Evolutionary conservation across 2,888 invertebrate genomes (phyloP).

Genomic region (Lithophane ornitopus): DNA sequence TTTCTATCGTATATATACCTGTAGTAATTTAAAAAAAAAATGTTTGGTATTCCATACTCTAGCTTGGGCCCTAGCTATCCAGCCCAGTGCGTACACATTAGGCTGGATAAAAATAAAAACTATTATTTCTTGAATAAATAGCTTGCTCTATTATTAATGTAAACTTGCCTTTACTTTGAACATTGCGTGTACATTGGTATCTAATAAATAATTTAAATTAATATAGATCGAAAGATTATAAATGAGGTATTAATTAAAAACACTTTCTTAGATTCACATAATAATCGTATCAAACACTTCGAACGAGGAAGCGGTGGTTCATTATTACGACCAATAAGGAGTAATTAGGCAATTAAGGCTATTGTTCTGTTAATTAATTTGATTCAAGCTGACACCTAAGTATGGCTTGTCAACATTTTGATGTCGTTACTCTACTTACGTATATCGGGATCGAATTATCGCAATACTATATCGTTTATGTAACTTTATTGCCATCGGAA

Average conservation of each 20-base stretch:
- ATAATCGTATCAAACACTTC: slow-evolving; percentile 27
- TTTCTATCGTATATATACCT: not conserved
- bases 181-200: slow-evolving; percentile 29
- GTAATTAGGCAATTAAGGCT: slow-evolving; percentile 39
- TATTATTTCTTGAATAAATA: not conserved
- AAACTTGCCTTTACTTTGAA: not conserved
- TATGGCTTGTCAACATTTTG: slow-evolving; percentile 43
- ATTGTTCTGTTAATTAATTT: slow-evolving; percentile 55
- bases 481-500: slow-evolving; percentile 45
- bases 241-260: slow-evolving; percentile 39
- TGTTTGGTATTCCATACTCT: not conserved
- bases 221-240: slow-evolving; percentile 25
- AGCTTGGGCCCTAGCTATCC: not conserved
- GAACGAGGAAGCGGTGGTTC: slow-evolving; percentile 35
- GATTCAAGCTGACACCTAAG: slow-evolving; percentile 32
- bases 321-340: slow-evolving; percentile 34
- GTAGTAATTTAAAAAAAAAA: not conserved
- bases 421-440: slow-evolving; percentile 44
- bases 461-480: slow-evolving; percentile 44
- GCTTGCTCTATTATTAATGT: not conserved
- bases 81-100: not conserved
- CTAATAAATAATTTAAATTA: slow-evolving; percentile 20
- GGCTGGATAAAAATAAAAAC: not conserved
- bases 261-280: slow-evolving; percentile 40
- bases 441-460: slow-evolving; percentile 31